Conservation (phyloP, 2,113 vertebrate species). For the Prionailurus bengalensis region DNA sequence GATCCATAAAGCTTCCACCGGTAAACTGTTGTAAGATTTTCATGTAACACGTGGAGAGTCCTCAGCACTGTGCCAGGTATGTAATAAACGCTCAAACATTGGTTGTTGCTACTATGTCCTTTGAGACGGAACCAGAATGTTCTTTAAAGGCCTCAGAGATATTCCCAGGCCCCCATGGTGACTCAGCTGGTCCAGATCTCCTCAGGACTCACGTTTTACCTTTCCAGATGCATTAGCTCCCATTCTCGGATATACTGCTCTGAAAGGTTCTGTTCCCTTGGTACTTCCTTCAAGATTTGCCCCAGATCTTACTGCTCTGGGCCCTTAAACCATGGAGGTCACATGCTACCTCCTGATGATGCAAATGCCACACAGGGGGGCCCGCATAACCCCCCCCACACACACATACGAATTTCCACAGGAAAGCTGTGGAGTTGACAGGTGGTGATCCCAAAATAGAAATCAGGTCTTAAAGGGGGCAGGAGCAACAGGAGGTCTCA, state of each 20-base stretch:
- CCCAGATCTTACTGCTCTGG: not conserved
- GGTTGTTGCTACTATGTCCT: not conserved
- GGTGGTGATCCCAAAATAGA: constrained; percentile 64
- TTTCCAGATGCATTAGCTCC: not conserved
- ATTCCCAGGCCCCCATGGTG: not conserved
- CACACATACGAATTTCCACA: not conserved
- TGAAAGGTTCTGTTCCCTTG: not conserved
- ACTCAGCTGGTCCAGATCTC: not conserved
- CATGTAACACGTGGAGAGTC: not conserved
- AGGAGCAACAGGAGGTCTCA: not conserved
- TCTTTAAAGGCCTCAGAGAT: not conserved
- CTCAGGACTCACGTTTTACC: not conserved
- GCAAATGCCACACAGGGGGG: not conserved
- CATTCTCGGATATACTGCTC: not conserved
- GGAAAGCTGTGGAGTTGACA: not conserved
- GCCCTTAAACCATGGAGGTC: not conserved
- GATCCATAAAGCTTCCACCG: not conserved
- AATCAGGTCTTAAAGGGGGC: not conserved
- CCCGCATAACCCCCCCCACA: not conserved
- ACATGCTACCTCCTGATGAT: no score
- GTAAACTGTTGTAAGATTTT: not conserved
- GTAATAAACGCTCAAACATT: not conserved
- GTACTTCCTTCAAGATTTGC: not conserved
- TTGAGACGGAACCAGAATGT: not conserved
- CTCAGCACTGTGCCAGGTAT: not conserved